Evolutionary conservation across 2,113 vertebrate genomes (phyloP), one percentile per base, ranked within the genome.

Genomic region (Todiramphus saurophagus): DNA sequence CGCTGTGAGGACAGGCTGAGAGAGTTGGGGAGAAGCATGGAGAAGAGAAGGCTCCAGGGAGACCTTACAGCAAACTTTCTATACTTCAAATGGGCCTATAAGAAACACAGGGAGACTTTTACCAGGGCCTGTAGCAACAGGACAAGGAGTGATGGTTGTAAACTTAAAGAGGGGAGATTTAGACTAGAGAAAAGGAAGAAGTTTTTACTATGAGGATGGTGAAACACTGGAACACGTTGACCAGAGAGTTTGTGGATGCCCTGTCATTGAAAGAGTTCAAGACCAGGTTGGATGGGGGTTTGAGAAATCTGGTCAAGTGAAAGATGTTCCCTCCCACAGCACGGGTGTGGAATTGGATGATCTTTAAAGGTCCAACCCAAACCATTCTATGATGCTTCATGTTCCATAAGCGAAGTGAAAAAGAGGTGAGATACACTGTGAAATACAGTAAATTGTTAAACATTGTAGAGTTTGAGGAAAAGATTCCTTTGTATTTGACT

Each of bases 231-330:
- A 3, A 59, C 15, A 10, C 43, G 48, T 3, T 80, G 24, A 7
- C 28, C 18, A 37, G 33, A 55, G n/a, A 0, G 41, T 16, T 2
- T 74, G 74, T 11, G 55, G 77, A 2, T 90, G 35, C 7, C 5
- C 9, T 16, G 55, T 28, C 58, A 10, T 6, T 86, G 28, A 66
- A 0, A 48, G 9, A 16, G 28, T 1, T 62, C 33, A 16, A 69
- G 3, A 16, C 1, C 69, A 75, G 35, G 41, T 0, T 56, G 69
- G 58, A 46, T 0, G 0, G 7, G 17, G 8, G 1, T 70, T 13
- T 28, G 43, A 83, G 24, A 5, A 51, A 2, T 43, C 33, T 69
- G 23, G 11, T 9, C 13, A 2, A 2, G 23, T 28, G 35, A 18
- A 0, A 81, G 33, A 1, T 62, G 50, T 28, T 13, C 28, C 13